Percentiles rank a stretch among this genome's conserved stretches.
Evolutionary conservation across 37 sponge, comb jelly and placozoan genomes (phyloP).

Genomic region (Cladorhizidae sp.): DNA sequence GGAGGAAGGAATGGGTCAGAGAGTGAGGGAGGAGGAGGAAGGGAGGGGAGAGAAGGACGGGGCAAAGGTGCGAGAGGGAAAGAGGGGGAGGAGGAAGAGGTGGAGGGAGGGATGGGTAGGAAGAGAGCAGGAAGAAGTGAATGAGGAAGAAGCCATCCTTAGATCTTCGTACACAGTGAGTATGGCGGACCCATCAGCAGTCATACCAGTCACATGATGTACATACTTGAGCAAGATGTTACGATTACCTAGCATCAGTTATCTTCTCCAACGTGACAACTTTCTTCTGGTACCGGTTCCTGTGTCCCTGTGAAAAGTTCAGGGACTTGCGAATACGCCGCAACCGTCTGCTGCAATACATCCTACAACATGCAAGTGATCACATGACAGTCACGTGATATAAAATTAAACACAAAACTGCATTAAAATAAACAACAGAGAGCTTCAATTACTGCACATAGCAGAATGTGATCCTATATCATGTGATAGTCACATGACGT

Average conservation of each 20-base stretch:
- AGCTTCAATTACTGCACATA: too few species aligned
- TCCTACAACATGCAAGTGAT: slow-evolving; percentile 26
- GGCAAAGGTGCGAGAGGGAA: too few species aligned
- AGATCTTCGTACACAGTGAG: too few species aligned
- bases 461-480: too few species aligned
- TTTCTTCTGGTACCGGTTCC: slow-evolving; percentile 76
- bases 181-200: too few species aligned
- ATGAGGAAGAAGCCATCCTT: too few species aligned
- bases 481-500: too few species aligned
- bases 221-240: too few species aligned
- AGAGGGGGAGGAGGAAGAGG: too few species aligned
- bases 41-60: too few species aligned
- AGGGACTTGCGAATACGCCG: slow-evolving; percentile 78
- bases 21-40: not conserved
- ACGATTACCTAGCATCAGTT: slow-evolving; percentile 69
- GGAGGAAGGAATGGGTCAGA: not conserved
- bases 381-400: not conserved
- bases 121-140: not conserved
- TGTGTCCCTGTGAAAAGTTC: slow-evolving; percentile 68
- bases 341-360: slow-evolving; percentile 87
- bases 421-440: too few species aligned
- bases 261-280: slow-evolving; percentile 66
- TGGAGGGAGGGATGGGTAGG: not conserved
- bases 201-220: not conserved
- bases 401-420: too few species aligned